Evolutionary conservation across 2,888 invertebrate species (phyloP).

Genomic region (Napeogenes inachia): DNA sequence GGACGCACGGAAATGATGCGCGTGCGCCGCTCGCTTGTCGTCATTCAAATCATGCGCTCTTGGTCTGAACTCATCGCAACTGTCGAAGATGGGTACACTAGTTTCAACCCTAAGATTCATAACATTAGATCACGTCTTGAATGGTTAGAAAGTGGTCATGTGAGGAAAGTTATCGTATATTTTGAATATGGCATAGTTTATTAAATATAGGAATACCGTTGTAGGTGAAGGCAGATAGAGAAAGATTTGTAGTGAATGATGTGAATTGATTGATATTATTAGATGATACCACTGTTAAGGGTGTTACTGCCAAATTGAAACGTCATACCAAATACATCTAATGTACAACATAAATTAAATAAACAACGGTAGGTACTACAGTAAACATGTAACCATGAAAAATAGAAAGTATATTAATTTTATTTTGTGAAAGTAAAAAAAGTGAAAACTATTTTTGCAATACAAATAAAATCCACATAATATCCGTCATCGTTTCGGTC

Average conservation of each 20-base stretch:
- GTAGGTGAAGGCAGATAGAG: constrained; percentile 52
- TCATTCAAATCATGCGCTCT: constrained; percentile 52
- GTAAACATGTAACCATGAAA: background rate
- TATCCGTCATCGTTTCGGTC: too few species aligned
- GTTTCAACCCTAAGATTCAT: constrained; percentile 36
- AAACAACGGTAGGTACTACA: background rate
- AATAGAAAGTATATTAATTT: constrained; percentile 5
- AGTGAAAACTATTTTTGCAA: background rate
- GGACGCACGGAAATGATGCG: constrained; percentile 45
- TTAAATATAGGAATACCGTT: constrained; percentile 51
- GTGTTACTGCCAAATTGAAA: too few species aligned
- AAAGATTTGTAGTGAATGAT: constrained; percentile 36
- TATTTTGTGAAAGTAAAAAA: constrained; percentile 1
- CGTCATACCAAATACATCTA: background rate
- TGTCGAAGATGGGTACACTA: constrained; percentile 25
- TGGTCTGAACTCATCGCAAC: constrained; percentile 38
- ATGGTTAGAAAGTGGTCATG: constrained; percentile 50
- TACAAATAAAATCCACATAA: too few species aligned
- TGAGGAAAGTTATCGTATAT: constrained; percentile 59
- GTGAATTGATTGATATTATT: constrained; percentile 30
- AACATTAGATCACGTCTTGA: constrained; percentile 34
- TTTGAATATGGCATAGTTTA: constrained; percentile 47
- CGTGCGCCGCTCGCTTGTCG: constrained; percentile 37
- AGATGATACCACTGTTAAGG: constrained; percentile 8
- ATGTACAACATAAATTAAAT: background rate